phyloP scores from a whole-genome alignment of 2,797 vertebrate species.

The Coendou prehensilis region DNA sequence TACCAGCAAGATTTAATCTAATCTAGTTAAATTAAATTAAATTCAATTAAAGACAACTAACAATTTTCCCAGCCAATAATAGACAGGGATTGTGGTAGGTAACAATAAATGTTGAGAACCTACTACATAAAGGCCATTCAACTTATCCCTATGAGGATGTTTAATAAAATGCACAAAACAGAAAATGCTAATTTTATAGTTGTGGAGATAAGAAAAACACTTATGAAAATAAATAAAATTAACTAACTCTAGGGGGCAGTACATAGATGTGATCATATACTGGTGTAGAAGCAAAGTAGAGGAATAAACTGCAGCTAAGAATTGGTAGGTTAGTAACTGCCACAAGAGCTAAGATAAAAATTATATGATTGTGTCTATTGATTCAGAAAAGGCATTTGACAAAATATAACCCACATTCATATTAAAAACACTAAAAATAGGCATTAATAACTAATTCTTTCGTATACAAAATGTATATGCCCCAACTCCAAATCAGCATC shows the following conservation, averaged over 20 bases:
- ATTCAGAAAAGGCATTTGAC: background rate
- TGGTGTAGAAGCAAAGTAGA: background rate
- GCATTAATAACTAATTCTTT: conserved; percentile 36
- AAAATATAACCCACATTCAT: background rate
- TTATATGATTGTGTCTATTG: background rate
- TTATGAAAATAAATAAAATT: background rate
- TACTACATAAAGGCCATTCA: conserved; percentile 22
- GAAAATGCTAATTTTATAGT: background rate
- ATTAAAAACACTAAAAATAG: background rate
- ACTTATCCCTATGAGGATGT: background rate
- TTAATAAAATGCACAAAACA: conserved; percentile 56
- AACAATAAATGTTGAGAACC: background rate
- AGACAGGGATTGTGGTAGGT: background rate
- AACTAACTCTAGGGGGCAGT: conserved; percentile 64
- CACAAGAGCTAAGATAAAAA: conserved; percentile 27
- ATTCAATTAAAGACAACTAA: background rate
- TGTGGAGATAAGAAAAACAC: background rate
- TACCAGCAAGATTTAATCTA: too few relatives aligned
- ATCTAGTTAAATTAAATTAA: background rate
- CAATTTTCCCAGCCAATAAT: background rate
- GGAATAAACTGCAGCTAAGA: background rate
- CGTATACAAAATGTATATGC: background rate
- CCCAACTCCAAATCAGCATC: background rate
- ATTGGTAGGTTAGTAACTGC: background rate
- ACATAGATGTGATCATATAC: background rate